Base-by-base conservation (phyloP, 1,140 invertebrate species). In the Ostrea denselamellosa region DNA sequence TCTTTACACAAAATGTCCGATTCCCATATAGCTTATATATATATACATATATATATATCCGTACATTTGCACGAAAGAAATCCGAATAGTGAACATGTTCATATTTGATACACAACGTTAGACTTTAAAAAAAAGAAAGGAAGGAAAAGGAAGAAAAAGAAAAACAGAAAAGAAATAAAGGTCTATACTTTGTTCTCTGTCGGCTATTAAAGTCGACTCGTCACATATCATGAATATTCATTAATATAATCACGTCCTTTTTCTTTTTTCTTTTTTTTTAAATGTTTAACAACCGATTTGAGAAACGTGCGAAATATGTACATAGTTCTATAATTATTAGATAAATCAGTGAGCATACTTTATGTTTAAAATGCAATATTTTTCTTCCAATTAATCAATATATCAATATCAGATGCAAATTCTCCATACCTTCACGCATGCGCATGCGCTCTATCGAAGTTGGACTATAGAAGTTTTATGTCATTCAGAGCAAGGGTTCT, bases 211-310 rank as follows among this genome's bases (percentile, higher is more conserved):
- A 10, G 71, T 7, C 44, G 71, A 22, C 25, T 34, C 25, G 25
- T 62, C 56, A 62, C 71, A 77, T 8, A 22, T 77, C 25, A 77
- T 81, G 71, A 81, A 81, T 81, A 81, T 81, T 81, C 71, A 81
- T 81, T 19, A 81, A 17, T 81, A 28, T 28, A 34, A 81, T 10
- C n/a, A n/a, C n/a, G n/a, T n/a, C n/a, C n/a, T n/a, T n/a, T n/a
- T n/a, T n/a, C n/a, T n/a, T n/a, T n/a, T n/a, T n/a, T n/a, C n/a
- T n/a, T n/a, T n/a, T 5, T 81, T 34, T 19, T 22, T 17, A 22
- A 10, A 77, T 5, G 12, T 77, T 9, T 77, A 77, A 44, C 71
- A 8, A 12, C 25, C 12, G 2, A 34, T 28, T 34, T 28, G 3
- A 34, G 5, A 12, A 14, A 34, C 34, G 14, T 28, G 17, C 22